A percentile compares a stretch with the other conserved stretches of the same genome.
phyloP scores from a whole-genome alignment of 2,113 vertebrate species.

The Gasterosteus aculeatus region DNA sequence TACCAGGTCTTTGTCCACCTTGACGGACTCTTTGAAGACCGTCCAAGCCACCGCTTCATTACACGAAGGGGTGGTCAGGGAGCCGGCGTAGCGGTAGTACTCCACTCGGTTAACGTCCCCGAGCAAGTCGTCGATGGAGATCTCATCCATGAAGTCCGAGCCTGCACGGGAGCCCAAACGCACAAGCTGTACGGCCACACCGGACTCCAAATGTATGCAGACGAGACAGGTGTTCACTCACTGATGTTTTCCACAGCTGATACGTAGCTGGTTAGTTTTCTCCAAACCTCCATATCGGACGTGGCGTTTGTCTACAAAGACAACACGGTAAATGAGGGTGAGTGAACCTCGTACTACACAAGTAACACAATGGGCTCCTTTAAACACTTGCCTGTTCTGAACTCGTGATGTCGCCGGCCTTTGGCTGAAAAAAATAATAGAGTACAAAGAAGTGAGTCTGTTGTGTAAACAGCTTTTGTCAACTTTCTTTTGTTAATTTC shows the following conservation, averaged over 20 bases:
- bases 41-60: conserved; percentile 80
- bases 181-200: background rate
- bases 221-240: conserved; percentile 12
- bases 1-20: conserved; percentile 70
- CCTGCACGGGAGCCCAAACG: conserved; percentile 23
- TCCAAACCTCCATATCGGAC: conserved; percentile 50
- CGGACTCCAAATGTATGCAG: background rate
- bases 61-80: conserved; percentile 79
- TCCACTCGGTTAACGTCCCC: conserved; percentile 33
- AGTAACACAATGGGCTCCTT: background rate
- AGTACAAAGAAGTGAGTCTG: background rate
- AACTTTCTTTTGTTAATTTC: background rate
- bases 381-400: conserved; percentile 23
- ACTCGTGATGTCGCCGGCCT: background rate
- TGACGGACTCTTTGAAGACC: conserved; percentile 72
- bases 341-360: background rate
- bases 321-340: background rate
- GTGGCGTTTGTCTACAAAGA: conserved; percentile 11
- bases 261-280: conserved; percentile 51
- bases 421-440: conserved; percentile 23
- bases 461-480: background rate
- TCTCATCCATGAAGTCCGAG: conserved; percentile 13
- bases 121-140: conserved; percentile 73
- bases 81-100: conserved; percentile 79
- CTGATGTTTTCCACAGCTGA: conserved; percentile 28